Evolutionary conservation across 2,888 invertebrate genomes (phyloP), one percentile per base, ranked within the genome.

Genomic region (Petrolisthes manimaculis): DNA sequence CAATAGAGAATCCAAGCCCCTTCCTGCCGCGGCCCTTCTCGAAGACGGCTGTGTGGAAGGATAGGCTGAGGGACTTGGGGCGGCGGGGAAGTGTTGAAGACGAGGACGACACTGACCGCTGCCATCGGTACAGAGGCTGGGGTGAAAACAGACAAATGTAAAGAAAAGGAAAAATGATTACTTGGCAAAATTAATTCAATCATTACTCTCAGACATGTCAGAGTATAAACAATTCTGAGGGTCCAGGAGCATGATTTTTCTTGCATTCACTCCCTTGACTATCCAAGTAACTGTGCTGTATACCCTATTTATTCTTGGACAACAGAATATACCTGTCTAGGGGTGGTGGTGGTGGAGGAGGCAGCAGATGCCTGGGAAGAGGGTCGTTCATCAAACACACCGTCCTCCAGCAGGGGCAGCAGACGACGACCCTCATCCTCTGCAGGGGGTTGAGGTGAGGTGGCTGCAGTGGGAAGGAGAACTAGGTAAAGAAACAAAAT

Each of bases 1-100:
- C 97, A 92, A 97, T 97, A 93, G 97, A 97, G 93, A 97, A 97
- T 69, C 97, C 97, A 83, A 97, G 94, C 86, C 97, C 97, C 93
- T 97, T 97, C 92, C 96, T 95, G 55, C 97, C 96, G 5, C 95
- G 95, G 55, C 97, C 97, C 93, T 97, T 97, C 93, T 96, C 95
- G 93, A 96, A 96, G 86, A 95, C 95, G 14, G 95, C 94, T 12
- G 93, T 93, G 90, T 93, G 92, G 82, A 93, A 91, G 14, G 93
- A 92, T 81, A 93, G 90, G 5, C 92, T 92, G 83, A 93, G 92
- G 2, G 93, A 93, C 91, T 93, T 92, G 51, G 93, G 93, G 78
- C 93, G 67, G 24, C 91, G 83, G 6, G 91, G 88, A 5, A 88
- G 79, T 37, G 88, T 86, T 24, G 89, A 89, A 14, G 86, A 74